Conservation (phyloP, 2,797 vertebrate genomes). For the Phylloscopus collybita region DNA sequence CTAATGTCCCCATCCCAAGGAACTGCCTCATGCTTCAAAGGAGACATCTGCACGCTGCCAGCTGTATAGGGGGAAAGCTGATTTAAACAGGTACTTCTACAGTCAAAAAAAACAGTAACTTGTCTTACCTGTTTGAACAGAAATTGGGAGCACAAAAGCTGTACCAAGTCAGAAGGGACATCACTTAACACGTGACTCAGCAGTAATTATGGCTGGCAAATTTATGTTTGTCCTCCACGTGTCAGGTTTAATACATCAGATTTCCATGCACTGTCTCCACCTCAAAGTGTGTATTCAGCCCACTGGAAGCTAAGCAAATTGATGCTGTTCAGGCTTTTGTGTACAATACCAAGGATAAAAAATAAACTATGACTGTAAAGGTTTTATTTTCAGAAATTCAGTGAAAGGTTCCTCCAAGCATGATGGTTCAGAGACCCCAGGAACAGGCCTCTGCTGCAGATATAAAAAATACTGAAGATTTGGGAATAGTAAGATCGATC, state of each 20-base stretch:
- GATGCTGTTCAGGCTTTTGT: background rate
- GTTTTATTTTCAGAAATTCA: background rate
- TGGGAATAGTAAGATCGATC: background rate
- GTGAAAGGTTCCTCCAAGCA: background rate
- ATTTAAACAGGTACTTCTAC: background rate
- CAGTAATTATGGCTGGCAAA: constrained; percentile 8
- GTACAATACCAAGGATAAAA: background rate
- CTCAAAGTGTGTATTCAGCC: background rate
- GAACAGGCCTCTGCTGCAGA: background rate
- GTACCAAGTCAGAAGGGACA: background rate
- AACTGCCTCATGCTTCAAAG: background rate
- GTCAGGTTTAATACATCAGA: constrained; percentile 11
- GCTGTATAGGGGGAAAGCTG: background rate
- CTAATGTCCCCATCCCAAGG: fast-evolving
- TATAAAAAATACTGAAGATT: background rate
- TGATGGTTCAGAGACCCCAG: background rate
- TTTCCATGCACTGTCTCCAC: background rate
- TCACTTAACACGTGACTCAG: background rate
- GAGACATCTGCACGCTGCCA: background rate
- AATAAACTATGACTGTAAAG: background rate
- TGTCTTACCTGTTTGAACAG: background rate
- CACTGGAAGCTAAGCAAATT: background rate
- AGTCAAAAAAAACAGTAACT: background rate
- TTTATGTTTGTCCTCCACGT: constrained; percentile 11
- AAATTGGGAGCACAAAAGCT: background rate